Conservation (phyloP, 2,113 vertebrate genomes). For the Penelope pileata region DNA sequence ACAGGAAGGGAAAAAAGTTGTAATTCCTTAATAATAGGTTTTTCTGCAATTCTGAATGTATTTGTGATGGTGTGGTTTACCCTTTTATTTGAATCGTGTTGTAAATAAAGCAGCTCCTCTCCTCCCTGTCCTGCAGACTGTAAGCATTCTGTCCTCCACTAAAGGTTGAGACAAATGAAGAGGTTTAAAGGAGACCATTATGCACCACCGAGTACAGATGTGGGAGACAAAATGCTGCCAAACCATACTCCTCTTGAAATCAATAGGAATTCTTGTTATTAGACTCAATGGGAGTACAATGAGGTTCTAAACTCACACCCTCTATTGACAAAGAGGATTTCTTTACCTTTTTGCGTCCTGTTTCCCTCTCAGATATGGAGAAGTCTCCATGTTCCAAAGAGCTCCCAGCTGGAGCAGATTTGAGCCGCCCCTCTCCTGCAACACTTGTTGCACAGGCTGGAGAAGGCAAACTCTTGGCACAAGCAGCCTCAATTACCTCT, state of each 20-base stretch:
- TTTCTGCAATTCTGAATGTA: constrained; percentile 27
- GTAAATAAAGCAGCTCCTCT: constrained; percentile 18
- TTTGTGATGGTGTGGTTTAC: constrained; percentile 35
- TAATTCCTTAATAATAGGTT: constrained; percentile 22
- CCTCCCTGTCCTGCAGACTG: constrained; percentile 14
- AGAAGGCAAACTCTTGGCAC: not conserved
- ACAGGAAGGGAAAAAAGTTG: not conserved
- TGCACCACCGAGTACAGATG: not conserved
- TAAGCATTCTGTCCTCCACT: constrained; percentile 27
- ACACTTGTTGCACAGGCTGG: not conserved
- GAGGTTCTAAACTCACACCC: not conserved
- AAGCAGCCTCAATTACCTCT: not conserved
- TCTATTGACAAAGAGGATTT: not conserved
- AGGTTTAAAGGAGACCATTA: constrained; percentile 42
- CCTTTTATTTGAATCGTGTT: constrained; percentile 24
- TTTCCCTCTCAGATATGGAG: not conserved
- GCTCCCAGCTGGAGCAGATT: not conserved
- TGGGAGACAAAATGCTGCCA: constrained; percentile 23
- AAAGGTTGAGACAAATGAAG: constrained; percentile 53
- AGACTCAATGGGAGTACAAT: constrained; percentile 38
- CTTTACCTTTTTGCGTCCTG: not conserved
- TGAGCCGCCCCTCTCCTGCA: not conserved
- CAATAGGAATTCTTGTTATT: constrained; percentile 46
- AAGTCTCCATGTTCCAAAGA: not conserved
- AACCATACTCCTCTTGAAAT: constrained; percentile 53